Percentiles rank a stretch among this genome's conserved stretches.
These are phyloP conservation scores for Phaethornis superciliosus DNA, from an alignment of 2,113 vertebrate genomes.

Conservation along the genomic window DNA sequence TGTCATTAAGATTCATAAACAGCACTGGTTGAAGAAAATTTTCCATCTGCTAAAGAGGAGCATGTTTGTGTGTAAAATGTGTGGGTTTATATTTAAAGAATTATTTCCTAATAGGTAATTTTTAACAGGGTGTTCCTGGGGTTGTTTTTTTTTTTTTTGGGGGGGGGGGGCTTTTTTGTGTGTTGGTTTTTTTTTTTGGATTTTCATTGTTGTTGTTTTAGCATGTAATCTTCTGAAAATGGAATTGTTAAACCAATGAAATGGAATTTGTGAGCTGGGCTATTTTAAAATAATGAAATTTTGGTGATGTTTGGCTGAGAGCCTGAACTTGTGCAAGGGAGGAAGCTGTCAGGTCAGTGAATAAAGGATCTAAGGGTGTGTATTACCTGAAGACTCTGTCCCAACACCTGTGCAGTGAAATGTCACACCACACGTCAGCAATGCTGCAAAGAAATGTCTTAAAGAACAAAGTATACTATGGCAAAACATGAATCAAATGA, in stretches of 20 bases:
- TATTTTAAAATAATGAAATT: not conserved
- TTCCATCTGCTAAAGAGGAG: slow-evolving; percentile 8
- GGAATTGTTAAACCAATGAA: not conserved
- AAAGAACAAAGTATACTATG: rapidly evolving
- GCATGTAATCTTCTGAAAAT: not conserved
- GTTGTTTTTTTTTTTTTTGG: too few relatives aligned
- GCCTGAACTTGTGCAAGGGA: not conserved
- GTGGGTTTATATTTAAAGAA: not conserved
- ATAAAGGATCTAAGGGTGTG: not conserved
- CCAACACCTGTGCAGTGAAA: not conserved
- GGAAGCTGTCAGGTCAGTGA: not conserved
- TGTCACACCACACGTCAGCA: not conserved
- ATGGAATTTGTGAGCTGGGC: not conserved
- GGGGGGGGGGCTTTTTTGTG: too few relatives aligned
- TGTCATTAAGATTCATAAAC: slow-evolving; percentile 62
- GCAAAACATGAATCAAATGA: not conserved
- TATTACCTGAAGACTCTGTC: not conserved
- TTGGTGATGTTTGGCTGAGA: not conserved
- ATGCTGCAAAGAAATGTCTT: not conserved
- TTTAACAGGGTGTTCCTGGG: not conserved
- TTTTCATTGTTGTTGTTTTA: not conserved
- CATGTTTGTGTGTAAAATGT: not conserved
- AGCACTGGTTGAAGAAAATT: slow-evolving; percentile 3
- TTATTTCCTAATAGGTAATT: not conserved
- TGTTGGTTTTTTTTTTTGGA: too few relatives aligned